Evolutionary conservation across 2,888 invertebrate species (phyloP), one percentile per base, ranked within the genome.

Genomic region (Mellilla xanthometata): DNA sequence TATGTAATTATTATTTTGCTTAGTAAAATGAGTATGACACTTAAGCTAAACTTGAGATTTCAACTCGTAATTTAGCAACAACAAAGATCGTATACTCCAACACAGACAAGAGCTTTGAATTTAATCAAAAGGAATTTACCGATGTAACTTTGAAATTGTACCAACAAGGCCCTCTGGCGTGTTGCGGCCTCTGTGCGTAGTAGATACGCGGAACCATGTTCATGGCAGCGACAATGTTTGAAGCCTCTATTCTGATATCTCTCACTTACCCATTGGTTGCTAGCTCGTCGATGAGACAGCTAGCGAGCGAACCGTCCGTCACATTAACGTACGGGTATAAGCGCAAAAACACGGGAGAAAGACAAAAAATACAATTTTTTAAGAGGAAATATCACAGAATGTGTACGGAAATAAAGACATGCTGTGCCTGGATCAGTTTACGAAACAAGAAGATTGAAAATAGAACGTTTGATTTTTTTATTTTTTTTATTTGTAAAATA

Each of bases 231-330:
- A 65, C 72, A 77, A 82, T 60, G 43, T 57, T 73, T 24, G 63
- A 86, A 86, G 85, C 85, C 52, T 72, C 83, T 87, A 84, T 72
- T 48, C 61, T 60, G 24, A 19, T n/a, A n/a, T 30, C 32, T 54
- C 60, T 58, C 65, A 94, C 95, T 95, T 94, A 95, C 95, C 95
- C 94, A 89, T 92, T 93, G 76, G 92, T 92, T 76, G 94, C 92
- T 91, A 94, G 91, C 92, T 95, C 95, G 91, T 95, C 95, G 91
- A 95, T 94, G 91, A 95, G 93, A 94, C 95, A 95, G 94, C 95
- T 95, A 85, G 71, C 74, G 68, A 76, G 62, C 64, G 66, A 67
- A 77, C 65, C 64, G 65, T 84, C 86, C 87, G 69, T 68, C 69
- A 81, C 63, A 78, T 72, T 72, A 81, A 69, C 72, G 79, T 76